Percentiles rank a stretch among this genome's conserved stretches.
phyloP scores from a whole-genome alignment of 2,113 vertebrate species.

The Varanus salvator region DNA sequence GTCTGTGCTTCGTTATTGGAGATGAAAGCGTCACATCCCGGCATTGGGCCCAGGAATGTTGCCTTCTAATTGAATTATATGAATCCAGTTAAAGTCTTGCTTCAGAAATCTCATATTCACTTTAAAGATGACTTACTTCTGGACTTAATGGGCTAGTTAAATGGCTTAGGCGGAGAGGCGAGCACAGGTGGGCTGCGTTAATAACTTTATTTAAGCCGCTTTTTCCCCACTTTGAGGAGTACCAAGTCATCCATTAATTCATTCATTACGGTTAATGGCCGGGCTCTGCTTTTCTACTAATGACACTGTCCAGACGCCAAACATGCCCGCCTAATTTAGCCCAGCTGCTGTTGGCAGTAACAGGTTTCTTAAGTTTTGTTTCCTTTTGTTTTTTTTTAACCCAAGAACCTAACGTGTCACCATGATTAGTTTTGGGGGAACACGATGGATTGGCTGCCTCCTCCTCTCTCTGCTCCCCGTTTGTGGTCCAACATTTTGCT shows the following conservation, averaged over 20 bases:
- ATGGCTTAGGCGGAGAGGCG: conserved; percentile 77
- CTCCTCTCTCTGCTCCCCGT: conserved; percentile 26
- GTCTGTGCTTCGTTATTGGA: conserved; percentile 77
- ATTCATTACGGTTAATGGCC: conserved; percentile 85
- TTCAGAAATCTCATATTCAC: conserved; percentile 81
- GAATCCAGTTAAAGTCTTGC: conserved; percentile 82
- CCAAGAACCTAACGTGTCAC: neutral
- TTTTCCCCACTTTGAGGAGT: conserved; percentile 79
- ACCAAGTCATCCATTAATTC: conserved; percentile 87
- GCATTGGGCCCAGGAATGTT: conserved; percentile 73
- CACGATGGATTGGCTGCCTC: neutral
- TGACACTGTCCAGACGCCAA: conserved; percentile 82
- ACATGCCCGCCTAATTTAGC: conserved; percentile 79
- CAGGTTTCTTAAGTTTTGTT: conserved; percentile 55
- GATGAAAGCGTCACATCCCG: conserved; percentile 77
- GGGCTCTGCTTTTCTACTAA: conserved; percentile 83
- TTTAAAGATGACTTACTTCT: conserved; percentile 79
- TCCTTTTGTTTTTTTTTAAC: conserved; percentile 32
- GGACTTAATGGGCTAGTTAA: conserved; percentile 84
- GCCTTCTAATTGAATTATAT: conserved; percentile 84
- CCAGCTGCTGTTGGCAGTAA: conserved; percentile 79
- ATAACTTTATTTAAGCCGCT: conserved; percentile 88
- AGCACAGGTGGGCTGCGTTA: conserved; percentile 87
- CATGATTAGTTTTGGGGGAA: conserved; percentile 54
- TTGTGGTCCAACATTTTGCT: conserved; percentile 15